A percentile compares a stretch with the other conserved stretches of the same genome.
phyloP scores from a whole-genome alignment of 2,797 vertebrate genomes.

The Bucorvus abyssinicus region DNA sequence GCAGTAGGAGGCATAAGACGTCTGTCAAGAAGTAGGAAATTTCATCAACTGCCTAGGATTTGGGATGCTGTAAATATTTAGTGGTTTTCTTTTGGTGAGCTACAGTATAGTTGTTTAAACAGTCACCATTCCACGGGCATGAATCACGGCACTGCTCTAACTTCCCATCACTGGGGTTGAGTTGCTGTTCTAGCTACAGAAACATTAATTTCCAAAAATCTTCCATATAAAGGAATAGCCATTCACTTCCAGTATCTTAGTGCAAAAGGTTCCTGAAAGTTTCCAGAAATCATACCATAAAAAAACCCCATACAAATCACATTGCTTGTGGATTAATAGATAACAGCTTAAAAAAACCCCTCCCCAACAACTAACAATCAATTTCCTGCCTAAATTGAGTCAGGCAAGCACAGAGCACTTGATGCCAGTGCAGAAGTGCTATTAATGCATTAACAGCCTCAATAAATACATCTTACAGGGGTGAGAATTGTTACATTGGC shows the following conservation, averaged over 20 bases:
- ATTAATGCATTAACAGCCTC: background rate
- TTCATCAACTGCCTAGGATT: background rate
- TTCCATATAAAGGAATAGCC: background rate
- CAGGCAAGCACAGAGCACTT: background rate
- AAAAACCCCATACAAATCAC: background rate
- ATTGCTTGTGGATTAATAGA: background rate
- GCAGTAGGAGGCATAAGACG: conserved; percentile 54
- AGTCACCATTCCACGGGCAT: rapidly evolving
- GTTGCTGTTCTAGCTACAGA: background rate
- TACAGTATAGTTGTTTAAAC: background rate
- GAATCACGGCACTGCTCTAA: background rate
- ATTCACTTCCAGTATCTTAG: background rate
- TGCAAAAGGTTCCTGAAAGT: background rate
- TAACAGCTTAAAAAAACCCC: background rate
- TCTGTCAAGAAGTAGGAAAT: background rate
- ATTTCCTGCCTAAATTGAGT: background rate
- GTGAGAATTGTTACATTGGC: background rate
- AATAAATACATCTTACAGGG: background rate
- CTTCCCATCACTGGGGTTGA: background rate
- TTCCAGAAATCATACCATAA: background rate
- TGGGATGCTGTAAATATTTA: background rate
- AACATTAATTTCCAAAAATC: background rate
- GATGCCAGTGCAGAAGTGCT: background rate
- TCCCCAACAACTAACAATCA: background rate
- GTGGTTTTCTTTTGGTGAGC: background rate